Conservation (phyloP, 2,113 vertebrate species). For the Cichladusa arquata region DNA sequence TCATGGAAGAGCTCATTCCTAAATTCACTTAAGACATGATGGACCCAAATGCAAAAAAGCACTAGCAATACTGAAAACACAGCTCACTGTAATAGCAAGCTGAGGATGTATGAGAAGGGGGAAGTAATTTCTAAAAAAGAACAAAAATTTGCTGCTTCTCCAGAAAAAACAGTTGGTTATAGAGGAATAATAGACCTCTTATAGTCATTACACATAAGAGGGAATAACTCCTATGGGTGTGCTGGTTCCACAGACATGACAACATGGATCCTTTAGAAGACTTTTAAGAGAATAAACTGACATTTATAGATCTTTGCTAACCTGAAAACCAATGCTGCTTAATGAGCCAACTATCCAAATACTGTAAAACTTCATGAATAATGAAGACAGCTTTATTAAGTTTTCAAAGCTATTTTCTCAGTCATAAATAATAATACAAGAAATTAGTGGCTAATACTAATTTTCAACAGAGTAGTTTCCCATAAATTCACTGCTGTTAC, state of each 20-base stretch:
- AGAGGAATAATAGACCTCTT: neutral
- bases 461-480: neutral
- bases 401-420: slow-evolving; percentile 35
- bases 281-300: slow-evolving; percentile 1
- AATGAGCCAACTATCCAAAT: slow-evolving; percentile 19
- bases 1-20: neutral
- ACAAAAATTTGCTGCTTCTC: neutral
- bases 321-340: neutral
- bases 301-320: slow-evolving; percentile 11
- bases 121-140: neutral
- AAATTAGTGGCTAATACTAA: slow-evolving; percentile 28
- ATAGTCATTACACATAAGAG: neutral
- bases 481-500: slow-evolving; percentile 3
- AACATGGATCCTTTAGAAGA: neutral
- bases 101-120: neutral
- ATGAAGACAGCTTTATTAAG: slow-evolving; percentile 16
- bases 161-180: neutral
- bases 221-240: neutral
- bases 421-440: slow-evolving; percentile 34
- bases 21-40: neutral
- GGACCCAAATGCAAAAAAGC: neutral
- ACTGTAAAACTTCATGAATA: slow-evolving; percentile 27
- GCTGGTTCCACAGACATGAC: neutral
- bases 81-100: neutral
- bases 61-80: neutral